Evolutionary conservation across 2,113 vertebrate species (phyloP), one percentile per base, ranked within the genome.

Genomic region (Ornithorhynchus anatinus): DNA sequence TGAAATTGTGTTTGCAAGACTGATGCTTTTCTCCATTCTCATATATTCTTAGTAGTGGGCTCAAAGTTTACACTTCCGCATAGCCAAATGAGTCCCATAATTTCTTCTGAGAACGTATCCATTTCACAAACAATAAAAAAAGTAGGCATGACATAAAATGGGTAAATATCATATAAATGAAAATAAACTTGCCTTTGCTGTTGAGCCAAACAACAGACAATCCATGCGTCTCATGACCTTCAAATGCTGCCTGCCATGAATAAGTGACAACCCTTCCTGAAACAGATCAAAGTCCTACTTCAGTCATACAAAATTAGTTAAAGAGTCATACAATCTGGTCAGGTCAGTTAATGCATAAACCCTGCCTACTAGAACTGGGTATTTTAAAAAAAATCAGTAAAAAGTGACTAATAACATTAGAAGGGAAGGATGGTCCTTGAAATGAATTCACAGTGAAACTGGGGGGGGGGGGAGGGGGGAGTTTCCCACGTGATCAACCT

Each of bases 201-300:
- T 94, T 17, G 94, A 91, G 59, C 69, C 87, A 75, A 99, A 91
- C 57, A 98, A 86, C 58, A 99, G 89, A 79, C 93, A 96, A 69
- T 98, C 96, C 70, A 86, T 82, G 75, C 88, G 96, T 70, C 93
- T 94, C 20, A 92, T 92, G 58, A 96, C 85, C 88, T 95, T 96
- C 69, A 97, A 70, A 91, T 89, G 94, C 48, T 91, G 92, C 40
- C 90, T 88, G 63, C 91, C 91, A 66, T 88, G 85, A 15, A 94
- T 81, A 71, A 99, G 85, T 40, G 94, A 95, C 68, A 99, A 93
- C 8, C 96, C 94, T 87, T 96, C 97, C 98, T 99, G 85, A 72
- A 91, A 88, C 20, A 83, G 87, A 91, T 66, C 68, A 57, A 72
- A 71, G 69, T 31, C 57, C 45, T 48, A 47, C 57, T n/a, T 0